These are phyloP conservation scores for Rhimphoctona megacephalus DNA, from an alignment of 2,888 invertebrate species.

Conservation along the genomic window DNA sequence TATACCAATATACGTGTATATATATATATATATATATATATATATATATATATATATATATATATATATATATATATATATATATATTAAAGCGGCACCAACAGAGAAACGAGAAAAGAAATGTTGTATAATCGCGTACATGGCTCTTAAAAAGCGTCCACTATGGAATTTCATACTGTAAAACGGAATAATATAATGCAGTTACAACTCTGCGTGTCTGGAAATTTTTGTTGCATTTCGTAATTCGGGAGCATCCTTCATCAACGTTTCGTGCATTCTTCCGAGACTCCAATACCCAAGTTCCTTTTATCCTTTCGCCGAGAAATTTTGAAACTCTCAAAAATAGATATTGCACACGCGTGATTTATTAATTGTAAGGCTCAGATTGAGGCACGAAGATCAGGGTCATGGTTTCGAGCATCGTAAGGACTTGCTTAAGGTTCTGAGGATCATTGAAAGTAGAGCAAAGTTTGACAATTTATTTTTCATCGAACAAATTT, in stretches of 20 bases:
- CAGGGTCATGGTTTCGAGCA: slow-evolving; percentile 44
- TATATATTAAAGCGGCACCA: slow-evolving; percentile 25
- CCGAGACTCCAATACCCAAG: background rate
- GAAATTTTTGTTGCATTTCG: slow-evolving; percentile 9
- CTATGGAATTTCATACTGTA: slow-evolving; percentile 36
- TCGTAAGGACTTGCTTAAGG: too few species aligned
- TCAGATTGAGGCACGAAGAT: background rate
- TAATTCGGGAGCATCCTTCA: background rate
- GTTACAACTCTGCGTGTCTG: slow-evolving; percentile 21
- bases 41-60: too few species aligned
- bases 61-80: background rate
- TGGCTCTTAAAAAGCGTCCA: slow-evolving; percentile 36
- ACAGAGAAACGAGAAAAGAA: slow-evolving; percentile 38
- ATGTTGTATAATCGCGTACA: slow-evolving; percentile 45
- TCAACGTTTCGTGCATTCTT: background rate
- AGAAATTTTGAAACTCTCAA: background rate
- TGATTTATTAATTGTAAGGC: slow-evolving; percentile 28
- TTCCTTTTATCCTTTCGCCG: background rate
- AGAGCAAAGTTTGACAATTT: background rate
- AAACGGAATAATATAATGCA: slow-evolving; percentile 41
- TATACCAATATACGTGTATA: slow-evolving; percentile 4
- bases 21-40: slow-evolving; percentile 16
- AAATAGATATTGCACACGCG: background rate
- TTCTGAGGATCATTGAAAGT: background rate
- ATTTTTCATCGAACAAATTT: background rate